Evolutionary conservation across 2,113 vertebrate genomes (phyloP).

Genomic region (Sisor rabdophorus): DNA sequence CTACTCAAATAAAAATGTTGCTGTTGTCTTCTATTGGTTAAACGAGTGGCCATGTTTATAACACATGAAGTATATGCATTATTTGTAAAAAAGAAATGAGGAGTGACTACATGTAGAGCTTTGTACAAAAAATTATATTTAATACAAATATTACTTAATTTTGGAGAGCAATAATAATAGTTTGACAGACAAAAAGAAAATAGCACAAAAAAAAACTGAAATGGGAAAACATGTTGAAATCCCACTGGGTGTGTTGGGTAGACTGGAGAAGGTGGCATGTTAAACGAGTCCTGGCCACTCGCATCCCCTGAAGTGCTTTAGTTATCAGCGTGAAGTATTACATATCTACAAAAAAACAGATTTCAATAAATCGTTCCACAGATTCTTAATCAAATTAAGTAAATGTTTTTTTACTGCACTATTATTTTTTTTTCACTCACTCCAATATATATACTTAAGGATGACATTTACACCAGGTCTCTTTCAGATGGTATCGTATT

Average conservation of each 20-base stretch:
- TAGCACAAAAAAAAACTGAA: constrained; percentile 41
- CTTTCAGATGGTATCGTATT: not conserved
- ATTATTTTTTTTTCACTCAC: too few species aligned
- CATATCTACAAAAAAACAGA: constrained; percentile 8
- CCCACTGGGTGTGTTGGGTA: not conserved
- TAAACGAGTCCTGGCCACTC: constrained; percentile 3
- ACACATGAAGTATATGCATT: too few species aligned
- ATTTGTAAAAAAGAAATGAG: too few species aligned
- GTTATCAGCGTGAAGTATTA: not conserved
- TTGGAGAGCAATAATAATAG: constrained; percentile 34
- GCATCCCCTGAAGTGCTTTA: constrained; percentile 41
- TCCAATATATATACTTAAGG: too few species aligned
- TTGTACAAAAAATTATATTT: constrained; percentile 67
- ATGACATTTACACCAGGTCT: too few species aligned
- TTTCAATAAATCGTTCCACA: not conserved
- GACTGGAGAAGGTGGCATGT: constrained; percentile 31
- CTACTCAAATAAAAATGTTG: too few species aligned
- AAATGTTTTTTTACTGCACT: too few species aligned
- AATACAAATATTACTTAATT: constrained; percentile 57
- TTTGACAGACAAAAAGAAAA: constrained; percentile 56
- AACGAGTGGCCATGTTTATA: too few species aligned
- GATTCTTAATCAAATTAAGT: not conserved
- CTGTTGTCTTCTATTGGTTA: too few species aligned
- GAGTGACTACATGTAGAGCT: not conserved
- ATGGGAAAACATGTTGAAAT: not conserved